A percentile compares a stretch with the other conserved stretches of the same genome.
Evolutionary conservation across 2,797 vertebrate species (phyloP).

Genomic region (Denticeps clupeoides): DNA sequence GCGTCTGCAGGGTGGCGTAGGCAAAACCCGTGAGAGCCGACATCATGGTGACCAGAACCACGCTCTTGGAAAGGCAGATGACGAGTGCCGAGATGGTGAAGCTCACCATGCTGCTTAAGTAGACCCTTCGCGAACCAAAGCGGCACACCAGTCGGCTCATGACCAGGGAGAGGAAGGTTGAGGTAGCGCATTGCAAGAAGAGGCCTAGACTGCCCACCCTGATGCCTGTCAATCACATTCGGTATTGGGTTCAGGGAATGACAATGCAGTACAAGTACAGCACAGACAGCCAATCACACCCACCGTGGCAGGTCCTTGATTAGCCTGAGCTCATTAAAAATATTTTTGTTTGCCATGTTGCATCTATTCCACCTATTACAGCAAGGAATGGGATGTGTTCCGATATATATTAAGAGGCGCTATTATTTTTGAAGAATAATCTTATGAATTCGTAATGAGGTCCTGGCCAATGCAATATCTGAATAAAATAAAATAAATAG

Average conservation of each 20-base stretch:
- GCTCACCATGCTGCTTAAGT: constrained; percentile 66
- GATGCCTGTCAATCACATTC: constrained; percentile 48
- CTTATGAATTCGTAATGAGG: too few relatives aligned
- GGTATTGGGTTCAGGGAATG: not conserved
- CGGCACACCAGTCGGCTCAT: constrained; percentile 59
- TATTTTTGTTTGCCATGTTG: too few relatives aligned
- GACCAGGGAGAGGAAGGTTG: constrained; percentile 62
- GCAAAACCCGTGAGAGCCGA: constrained; percentile 65
- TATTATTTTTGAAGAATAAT: too few relatives aligned
- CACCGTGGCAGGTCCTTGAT: too few relatives aligned
- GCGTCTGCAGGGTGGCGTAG: constrained; percentile 65
- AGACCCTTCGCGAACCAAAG: constrained; percentile 58
- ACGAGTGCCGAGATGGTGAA: constrained; percentile 59
- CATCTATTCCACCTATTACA: too few relatives aligned
- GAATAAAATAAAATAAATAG: too few relatives aligned
- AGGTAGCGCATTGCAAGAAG: constrained; percentile 69
- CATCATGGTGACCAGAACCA: constrained; percentile 59
- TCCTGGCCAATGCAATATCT: too few relatives aligned
- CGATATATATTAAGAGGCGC: too few relatives aligned
- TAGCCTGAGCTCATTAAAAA: too few relatives aligned
- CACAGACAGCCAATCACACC: too few relatives aligned
- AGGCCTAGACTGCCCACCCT: constrained; percentile 69
- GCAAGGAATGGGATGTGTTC: too few relatives aligned
- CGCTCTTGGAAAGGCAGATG: constrained; percentile 64
- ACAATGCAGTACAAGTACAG: too few relatives aligned